phyloP scores from a whole-genome alignment of 2,113 vertebrate species.

The Cnemophilus loriae region DNA sequence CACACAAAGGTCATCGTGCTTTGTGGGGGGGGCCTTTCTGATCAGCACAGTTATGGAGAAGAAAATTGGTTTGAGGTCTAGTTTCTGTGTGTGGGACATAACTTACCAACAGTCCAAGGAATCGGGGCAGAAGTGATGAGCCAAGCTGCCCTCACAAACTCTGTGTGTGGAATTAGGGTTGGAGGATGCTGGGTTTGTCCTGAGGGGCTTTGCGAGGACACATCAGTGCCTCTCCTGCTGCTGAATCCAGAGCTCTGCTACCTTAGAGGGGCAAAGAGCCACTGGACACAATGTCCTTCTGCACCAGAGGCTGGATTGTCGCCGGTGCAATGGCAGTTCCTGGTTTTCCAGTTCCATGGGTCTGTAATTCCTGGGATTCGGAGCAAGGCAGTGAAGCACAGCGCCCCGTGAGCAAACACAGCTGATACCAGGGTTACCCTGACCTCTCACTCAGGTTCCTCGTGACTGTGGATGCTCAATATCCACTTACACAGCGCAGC shows the following conservation, averaged over 20 bases:
- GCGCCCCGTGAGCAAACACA: background rate
- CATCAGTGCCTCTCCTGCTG: background rate
- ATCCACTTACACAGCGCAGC: background rate
- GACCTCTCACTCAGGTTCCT: background rate
- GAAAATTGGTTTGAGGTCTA: background rate
- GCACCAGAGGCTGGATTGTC: background rate
- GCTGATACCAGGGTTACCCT: background rate
- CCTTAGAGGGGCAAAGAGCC: background rate
- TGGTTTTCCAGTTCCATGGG: rapidly evolving
- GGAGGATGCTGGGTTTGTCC: background rate
- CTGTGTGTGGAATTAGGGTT: background rate
- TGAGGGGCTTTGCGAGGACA: background rate
- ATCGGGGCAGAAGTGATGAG: background rate
- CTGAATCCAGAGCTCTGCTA: background rate
- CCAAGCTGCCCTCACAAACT: background rate
- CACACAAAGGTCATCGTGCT: background rate
- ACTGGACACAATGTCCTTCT: background rate
- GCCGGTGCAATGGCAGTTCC: rapidly evolving
- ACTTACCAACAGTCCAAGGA: background rate
- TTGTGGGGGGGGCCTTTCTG: background rate
- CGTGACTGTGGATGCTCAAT: background rate
- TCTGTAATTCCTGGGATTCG: background rate
- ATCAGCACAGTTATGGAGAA: background rate
- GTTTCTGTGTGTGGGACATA: background rate
- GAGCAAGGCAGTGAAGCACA: background rate